Conservation (phyloP, 2,888 invertebrate species). For the Oscheius sp. region DNA sequence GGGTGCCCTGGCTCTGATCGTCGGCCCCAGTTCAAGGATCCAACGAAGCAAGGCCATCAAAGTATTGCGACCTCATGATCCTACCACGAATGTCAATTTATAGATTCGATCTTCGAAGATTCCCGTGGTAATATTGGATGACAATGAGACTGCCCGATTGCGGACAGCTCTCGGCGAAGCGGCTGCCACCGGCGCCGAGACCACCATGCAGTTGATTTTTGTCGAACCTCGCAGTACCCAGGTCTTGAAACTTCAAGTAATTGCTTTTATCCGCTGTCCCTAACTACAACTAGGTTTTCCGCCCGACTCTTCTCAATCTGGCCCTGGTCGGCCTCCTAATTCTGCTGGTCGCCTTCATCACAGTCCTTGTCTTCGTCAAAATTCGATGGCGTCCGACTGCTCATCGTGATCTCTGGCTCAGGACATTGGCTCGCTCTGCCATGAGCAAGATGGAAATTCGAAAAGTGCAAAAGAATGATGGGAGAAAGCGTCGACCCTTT, state of each 20-base stretch:
- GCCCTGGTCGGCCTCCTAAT: slow-evolving; percentile 50
- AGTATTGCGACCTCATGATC: slow-evolving; percentile 21
- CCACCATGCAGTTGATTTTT: slow-evolving; percentile 43
- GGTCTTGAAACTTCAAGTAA: slow-evolving; percentile 54
- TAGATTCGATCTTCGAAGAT: slow-evolving; percentile 56
- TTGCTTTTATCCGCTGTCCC: neutral
- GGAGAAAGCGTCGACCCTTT: slow-evolving; percentile 19
- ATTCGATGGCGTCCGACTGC: slow-evolving; percentile 57
- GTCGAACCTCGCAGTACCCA: slow-evolving; percentile 44
- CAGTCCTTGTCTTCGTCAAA: slow-evolving; percentile 59
- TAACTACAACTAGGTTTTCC: slow-evolving; percentile 46
- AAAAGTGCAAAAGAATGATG: slow-evolving; percentile 49
- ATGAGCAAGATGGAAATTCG: slow-evolving; percentile 61
- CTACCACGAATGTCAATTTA: slow-evolving; percentile 14
- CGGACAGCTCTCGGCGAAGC: slow-evolving; percentile 43
- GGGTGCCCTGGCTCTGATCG: slow-evolving; percentile 60
- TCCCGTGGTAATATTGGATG: slow-evolving; percentile 62
- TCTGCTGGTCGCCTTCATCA: slow-evolving; percentile 57
- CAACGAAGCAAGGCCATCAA: slow-evolving; percentile 48
- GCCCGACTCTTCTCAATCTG: slow-evolving; percentile 59
- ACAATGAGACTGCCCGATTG: slow-evolving; percentile 52
- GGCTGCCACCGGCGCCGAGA: slow-evolving; percentile 41
- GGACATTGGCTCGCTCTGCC: slow-evolving; percentile 59
- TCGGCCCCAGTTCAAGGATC: slow-evolving; percentile 56
- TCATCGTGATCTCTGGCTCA: slow-evolving; percentile 60